Evolutionary conservation across 2,888 invertebrate genomes (phyloP).

Genomic region (Malthinus flaveolus): DNA sequence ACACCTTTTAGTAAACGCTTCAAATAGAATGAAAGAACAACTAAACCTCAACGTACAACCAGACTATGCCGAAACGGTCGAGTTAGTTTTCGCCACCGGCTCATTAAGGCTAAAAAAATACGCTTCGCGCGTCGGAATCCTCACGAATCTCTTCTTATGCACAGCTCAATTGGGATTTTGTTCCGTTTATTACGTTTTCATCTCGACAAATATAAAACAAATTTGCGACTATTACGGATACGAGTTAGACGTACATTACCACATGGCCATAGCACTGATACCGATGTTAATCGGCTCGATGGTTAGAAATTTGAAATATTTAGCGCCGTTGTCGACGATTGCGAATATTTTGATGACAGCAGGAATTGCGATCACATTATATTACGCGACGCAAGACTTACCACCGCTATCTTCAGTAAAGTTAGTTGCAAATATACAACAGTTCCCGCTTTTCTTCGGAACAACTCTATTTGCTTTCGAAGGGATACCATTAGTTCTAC

Average conservation of each 20-base stretch:
- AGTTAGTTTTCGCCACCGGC: conserved; percentile 77
- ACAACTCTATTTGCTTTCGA: conserved; percentile 96
- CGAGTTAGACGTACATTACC: conserved; percentile 65
- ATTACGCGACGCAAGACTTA: conserved; percentile 73
- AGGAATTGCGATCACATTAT: conserved; percentile 77
- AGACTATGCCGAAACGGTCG: conserved; percentile 82
- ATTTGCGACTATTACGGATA: conserved; percentile 68
- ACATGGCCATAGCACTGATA: conserved; percentile 73
- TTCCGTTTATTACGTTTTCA: conserved; percentile 95
- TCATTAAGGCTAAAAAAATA: conserved; percentile 64
- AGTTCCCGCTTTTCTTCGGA: conserved; percentile 87
- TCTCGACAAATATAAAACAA: conserved; percentile 82
- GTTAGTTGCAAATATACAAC: conserved; percentile 64
- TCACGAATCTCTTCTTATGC: conserved; percentile 86
- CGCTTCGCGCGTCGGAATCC: conserved; percentile 65
- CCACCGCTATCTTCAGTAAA: conserved; percentile 64
- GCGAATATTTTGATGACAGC: conserved; percentile 77
- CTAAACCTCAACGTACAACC: conserved; percentile 61
- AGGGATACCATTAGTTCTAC: conserved; percentile 89
- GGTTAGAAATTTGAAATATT: conserved; percentile 74
- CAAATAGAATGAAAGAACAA: conserved; percentile 66
- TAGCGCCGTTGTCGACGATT: conserved; percentile 76
- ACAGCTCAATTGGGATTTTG: conserved; percentile 98
- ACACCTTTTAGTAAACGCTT: conserved; percentile 81
- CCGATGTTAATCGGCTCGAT: conserved; percentile 75